Evolutionary conservation across 2,113 vertebrate genomes (phyloP).

Genomic region (Rhadina sibilatrix): DNA sequence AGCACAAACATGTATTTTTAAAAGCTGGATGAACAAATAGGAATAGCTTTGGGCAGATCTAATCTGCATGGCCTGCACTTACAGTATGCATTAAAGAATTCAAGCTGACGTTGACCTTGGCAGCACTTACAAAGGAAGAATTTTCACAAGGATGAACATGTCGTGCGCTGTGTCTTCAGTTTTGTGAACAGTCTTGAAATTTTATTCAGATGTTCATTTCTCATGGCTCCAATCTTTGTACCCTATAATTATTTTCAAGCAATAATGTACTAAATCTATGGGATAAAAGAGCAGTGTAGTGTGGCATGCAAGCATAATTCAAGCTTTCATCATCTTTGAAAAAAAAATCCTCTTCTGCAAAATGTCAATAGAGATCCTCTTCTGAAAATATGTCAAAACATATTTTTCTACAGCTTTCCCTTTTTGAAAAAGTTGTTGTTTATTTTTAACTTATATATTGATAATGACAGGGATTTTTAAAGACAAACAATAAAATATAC

Average conservation of each 20-base stretch:
- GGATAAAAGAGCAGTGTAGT: neutral
- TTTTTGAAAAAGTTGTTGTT: neutral
- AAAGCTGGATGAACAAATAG: conserved; percentile 40
- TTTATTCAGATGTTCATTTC: neutral
- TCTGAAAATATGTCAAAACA: neutral
- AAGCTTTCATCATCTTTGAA: neutral
- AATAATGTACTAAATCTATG: neutral
- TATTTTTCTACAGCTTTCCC: neutral
- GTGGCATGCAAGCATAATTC: neutral
- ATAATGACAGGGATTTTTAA: neutral
- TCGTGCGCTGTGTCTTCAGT: neutral
- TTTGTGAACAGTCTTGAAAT: neutral
- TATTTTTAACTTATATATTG: neutral
- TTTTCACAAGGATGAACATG: conserved; percentile 45
- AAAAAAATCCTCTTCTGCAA: neutral
- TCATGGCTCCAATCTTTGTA: neutral
- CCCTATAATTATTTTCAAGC: conserved; percentile 1
- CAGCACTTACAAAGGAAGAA: conserved; percentile 42
- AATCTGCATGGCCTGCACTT: conserved; percentile 48
- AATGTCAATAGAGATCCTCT: neutral
- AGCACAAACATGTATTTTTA: conserved; percentile 32
- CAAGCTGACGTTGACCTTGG: conserved; percentile 43
- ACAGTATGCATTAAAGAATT: conserved; percentile 34
- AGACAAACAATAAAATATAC: neutral
- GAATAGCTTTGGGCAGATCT: conserved; percentile 39